Evolutionary conservation across 2,888 invertebrate genomes (phyloP).

Genomic region (Entomobrya multifasciata): DNA sequence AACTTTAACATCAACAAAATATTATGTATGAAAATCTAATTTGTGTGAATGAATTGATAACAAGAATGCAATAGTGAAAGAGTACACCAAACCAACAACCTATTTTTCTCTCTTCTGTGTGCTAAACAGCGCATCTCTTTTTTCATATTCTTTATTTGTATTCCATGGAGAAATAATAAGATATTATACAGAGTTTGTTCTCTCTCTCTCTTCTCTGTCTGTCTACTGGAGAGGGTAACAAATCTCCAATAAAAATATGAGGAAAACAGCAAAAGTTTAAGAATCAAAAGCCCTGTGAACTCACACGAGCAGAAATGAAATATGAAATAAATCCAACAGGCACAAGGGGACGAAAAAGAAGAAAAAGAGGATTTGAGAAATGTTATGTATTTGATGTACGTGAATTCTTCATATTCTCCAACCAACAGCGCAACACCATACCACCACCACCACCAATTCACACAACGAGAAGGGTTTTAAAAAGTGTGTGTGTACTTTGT

Average conservation of each 20-base stretch:
- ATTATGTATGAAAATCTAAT: constrained; percentile 66
- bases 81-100: not conserved
- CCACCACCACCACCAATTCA: not conserved
- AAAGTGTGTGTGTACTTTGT: not conserved
- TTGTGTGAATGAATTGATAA: constrained; percentile 55
- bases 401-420: constrained; percentile 14
- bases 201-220: no score
- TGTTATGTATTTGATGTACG: constrained; percentile 52
- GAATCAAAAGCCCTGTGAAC: constrained; percentile 68
- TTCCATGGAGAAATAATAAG: constrained; percentile 13
- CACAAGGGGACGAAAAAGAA: constrained; percentile 53
- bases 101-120: not conserved
- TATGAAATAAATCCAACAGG: constrained; percentile 63
- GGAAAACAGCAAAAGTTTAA: constrained; percentile 67
- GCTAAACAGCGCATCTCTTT: not conserved
- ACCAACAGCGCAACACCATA: not conserved
- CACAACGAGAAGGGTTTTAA: constrained; percentile 45
- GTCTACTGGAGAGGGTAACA: constrained; percentile 25
- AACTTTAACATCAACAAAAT: constrained; percentile 56
- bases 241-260: constrained; percentile 16
- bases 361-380: constrained; percentile 67
- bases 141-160: not conserved
- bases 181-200: not conserved
- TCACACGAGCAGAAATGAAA: constrained; percentile 71
- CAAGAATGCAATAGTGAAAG: not conserved